Evolutionary conservation across 2,113 vertebrate species (phyloP), one percentile per base, ranked within the genome.

Genomic region (Podarcis muralis): DNA sequence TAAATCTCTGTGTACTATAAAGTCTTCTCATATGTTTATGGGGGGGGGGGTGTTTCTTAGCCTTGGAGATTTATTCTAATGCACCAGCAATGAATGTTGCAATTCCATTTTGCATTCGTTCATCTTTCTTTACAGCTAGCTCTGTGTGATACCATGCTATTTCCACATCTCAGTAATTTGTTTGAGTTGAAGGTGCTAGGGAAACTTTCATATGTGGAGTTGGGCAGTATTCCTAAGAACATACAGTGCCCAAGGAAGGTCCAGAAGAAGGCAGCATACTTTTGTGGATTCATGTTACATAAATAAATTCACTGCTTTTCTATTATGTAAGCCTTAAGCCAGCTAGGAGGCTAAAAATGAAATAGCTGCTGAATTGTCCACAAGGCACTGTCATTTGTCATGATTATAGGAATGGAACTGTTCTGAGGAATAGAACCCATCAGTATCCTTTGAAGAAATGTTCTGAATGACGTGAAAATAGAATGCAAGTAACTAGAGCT

Each of bases 291-390:
- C 69, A 90, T 90, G 57, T 57, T 78, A 81, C 37, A 16, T 11
- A 90, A 92, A 87, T 83, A 90, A 86, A 93, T 53, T n/a, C 62
- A 71, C 76, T 90, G 77, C 71, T 91, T 93, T 91, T 90, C 84
- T 85, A 4, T 90, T 27, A 8, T 85, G 8, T 72, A 87, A 80
- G 9, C 16, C 32, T 86, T n/a, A 81, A 72, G 32, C 65, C 80
- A 69, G 90, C 83, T n/a, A 86, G 15, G 23, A 81, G 30, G 1
- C 77, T 83, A 59, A 87, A 87, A 88, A 88, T 76, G 25, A 89
- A 87, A 78, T 76, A 90, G 37, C 32, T 93, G 12, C 30, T 48
- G 57, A 92, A 91, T 80, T 78, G 53, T 88, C 71, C 65, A 53
- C 25, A 12, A 78, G 88, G 74, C 37, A 13, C 1, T 62, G 16